phyloP scores from a whole-genome alignment of 1,140 invertebrate genomes.

The Drosophila arawakana region DNA sequence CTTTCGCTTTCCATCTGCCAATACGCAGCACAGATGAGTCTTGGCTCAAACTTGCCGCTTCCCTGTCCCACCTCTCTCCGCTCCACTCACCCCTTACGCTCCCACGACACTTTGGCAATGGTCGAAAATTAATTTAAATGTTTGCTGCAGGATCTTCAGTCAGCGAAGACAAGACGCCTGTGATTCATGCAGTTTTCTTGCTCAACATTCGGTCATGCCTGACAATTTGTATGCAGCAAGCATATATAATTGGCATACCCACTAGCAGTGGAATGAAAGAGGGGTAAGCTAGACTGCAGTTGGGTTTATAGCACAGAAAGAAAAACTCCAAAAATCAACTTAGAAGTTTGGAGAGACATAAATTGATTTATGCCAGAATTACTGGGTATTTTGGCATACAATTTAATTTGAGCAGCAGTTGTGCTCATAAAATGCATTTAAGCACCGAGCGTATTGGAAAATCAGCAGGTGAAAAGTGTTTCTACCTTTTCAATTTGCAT shows the following conservation, averaged over 20 bases:
- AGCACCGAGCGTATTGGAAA: constrained; percentile 14
- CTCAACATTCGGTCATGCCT: constrained; percentile 17
- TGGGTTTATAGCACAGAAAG: no score
- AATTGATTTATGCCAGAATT: background rate
- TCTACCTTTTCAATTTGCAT: constrained; percentile 39
- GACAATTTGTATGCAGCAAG: constrained; percentile 14
- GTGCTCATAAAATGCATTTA: constrained; percentile 18
- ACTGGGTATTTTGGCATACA: background rate
- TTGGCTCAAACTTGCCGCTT: background rate
- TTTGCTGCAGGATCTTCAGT: constrained; percentile 41
- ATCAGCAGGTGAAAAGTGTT: constrained; percentile 15
- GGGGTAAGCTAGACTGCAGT: background rate
- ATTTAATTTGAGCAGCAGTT: background rate
- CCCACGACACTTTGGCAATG: constrained; percentile 24
- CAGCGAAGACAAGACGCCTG: constrained; percentile 21
- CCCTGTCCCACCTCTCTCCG: background rate
- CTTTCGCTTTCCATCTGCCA: constrained; percentile 66
- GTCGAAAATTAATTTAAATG: constrained; percentile 65
- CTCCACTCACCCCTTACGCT: background rate
- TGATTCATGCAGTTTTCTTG: constrained; percentile 22
- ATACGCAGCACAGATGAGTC: constrained; percentile 22
- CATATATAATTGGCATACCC: constrained; percentile 9
- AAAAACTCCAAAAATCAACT: background rate
- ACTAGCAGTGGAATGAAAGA: background rate
- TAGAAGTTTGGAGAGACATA: no score